Conservation (phyloP, 2,888 invertebrate genomes). For the Caenorhabditis imperialis region DNA sequence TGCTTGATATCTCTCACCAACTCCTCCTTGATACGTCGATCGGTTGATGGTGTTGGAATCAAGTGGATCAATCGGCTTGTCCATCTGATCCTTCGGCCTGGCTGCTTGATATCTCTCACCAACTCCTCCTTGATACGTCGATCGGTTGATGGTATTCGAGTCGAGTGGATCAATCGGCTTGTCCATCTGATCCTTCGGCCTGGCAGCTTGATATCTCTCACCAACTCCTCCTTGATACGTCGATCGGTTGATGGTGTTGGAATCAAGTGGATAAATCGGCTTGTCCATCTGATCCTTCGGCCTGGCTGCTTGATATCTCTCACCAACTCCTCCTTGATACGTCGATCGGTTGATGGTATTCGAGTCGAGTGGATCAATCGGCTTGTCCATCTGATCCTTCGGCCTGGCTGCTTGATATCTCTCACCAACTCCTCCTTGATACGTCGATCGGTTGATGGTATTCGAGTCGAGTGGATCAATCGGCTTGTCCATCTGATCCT, state of each 20-base stretch:
- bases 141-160: constrained; percentile 18
- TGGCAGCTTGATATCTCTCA: constrained; percentile 12
- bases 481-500: constrained; percentile 19
- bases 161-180: constrained; percentile 7
- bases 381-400: constrained; percentile 18
- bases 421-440: constrained; percentile 29
- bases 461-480: constrained; percentile 15
- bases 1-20: constrained; percentile 20
- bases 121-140: constrained; percentile 26
- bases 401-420: constrained; percentile 19
- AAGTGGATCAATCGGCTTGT: constrained; percentile 15
- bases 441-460: constrained; percentile 24
- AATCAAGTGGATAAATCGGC: constrained; percentile 4
- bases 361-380: constrained; percentile 15
- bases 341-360: constrained; percentile 23
- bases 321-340: constrained; percentile 34
- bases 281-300: constrained; percentile 15
- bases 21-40: constrained; percentile 24
- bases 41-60: constrained; percentile 27
- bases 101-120: constrained; percentile 18
- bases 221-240: constrained; percentile 31
- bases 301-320: constrained; percentile 15
- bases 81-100: constrained; percentile 20
- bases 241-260: constrained; percentile 9
- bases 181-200: constrained; percentile 11